phyloP scores from a whole-genome alignment of 2,113 vertebrate species.

The Cathartes aura region DNA sequence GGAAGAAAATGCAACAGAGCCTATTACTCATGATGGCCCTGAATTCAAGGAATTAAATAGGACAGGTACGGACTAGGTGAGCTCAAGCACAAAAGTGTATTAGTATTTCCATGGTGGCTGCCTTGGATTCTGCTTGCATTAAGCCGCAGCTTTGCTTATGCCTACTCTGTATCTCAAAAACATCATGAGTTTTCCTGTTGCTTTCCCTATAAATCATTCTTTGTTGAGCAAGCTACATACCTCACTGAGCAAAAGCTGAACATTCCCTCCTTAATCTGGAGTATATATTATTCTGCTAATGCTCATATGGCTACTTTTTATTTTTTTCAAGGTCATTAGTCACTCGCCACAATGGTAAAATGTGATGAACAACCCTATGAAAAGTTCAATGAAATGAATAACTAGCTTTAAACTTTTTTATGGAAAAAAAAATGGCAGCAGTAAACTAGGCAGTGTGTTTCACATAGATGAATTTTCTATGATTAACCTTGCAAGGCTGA shows the following conservation, averaged over 20 bases:
- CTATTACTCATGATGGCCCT: background rate
- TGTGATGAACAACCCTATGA: slow-evolving; percentile 47
- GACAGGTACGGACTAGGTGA: background rate
- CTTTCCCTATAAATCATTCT: slow-evolving; percentile 42
- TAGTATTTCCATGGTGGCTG: background rate
- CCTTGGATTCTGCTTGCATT: background rate
- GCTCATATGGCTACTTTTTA: slow-evolving; percentile 6
- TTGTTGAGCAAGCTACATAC: slow-evolving; percentile 12
- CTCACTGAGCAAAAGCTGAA: slow-evolving; percentile 27
- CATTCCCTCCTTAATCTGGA: slow-evolving; percentile 44
- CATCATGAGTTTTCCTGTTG: slow-evolving; percentile 5
- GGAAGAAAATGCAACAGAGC: background rate
- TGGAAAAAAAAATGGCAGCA: background rate
- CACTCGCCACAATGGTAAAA: slow-evolving; percentile 39
- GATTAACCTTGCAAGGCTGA: background rate
- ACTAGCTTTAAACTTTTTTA: slow-evolving; percentile 51
- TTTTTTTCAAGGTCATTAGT: slow-evolving; percentile 55
- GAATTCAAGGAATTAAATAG: background rate
- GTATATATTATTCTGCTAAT: slow-evolving; percentile 47
- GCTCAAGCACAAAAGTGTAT: background rate
- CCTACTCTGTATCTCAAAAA: background rate
- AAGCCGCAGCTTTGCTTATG: background rate
- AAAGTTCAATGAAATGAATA: slow-evolving; percentile 56
- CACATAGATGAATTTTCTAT: background rate
- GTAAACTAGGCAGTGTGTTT: background rate